Base-by-base conservation (phyloP, 2,888 invertebrate species). In the Phalangium opilio region DNA sequence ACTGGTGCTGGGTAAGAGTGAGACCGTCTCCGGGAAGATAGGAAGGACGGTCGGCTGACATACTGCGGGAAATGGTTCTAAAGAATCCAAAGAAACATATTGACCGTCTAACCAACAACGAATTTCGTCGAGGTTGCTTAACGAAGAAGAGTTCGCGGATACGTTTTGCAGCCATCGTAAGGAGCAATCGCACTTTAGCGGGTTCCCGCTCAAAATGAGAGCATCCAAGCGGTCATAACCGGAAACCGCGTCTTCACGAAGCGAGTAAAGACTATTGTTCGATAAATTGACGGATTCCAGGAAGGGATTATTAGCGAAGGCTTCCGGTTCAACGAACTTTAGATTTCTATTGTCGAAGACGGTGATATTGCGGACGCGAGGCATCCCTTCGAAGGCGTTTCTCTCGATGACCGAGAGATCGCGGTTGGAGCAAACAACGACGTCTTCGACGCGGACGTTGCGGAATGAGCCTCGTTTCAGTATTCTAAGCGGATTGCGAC, bases 11-110 rank as follows among this genome's bases (percentile, higher is more conserved):
- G 59, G 48, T 2, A 47, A 43, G n/a, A 53, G 51, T 21, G 51
- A 43, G 18, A 46, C 47, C 7, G 44, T 33, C 10, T 45, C 39
- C 11, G 54, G 54, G 45, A 58, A 59, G 1, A 59, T 48, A 2
- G 59, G 59, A n/a, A 59, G 50, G 17, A 59, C 56, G 34, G 53
- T 52, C 2, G 59, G 59, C 11, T 51, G 35, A 39, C 59, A 59
- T n/a, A 44, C 39, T 11, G 45, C 38, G 5, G 51, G 35, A 32
- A 47, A 17, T 8, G 44, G 43, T 10, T 48, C 21, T 10, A 55
- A 44, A 3, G 42, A 36, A 7, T 32, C 19, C 5, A 54, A 21
- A 3, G 40, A 34, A 12, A 36, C 43, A 5, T 32, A 36, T 12
- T 34, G 44, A 1, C 44, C 50, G 21, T 52, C 47, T 11, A 47